phyloP scores from a whole-genome alignment of 2,113 vertebrate genomes.

The Sceloporus undulatus region DNA sequence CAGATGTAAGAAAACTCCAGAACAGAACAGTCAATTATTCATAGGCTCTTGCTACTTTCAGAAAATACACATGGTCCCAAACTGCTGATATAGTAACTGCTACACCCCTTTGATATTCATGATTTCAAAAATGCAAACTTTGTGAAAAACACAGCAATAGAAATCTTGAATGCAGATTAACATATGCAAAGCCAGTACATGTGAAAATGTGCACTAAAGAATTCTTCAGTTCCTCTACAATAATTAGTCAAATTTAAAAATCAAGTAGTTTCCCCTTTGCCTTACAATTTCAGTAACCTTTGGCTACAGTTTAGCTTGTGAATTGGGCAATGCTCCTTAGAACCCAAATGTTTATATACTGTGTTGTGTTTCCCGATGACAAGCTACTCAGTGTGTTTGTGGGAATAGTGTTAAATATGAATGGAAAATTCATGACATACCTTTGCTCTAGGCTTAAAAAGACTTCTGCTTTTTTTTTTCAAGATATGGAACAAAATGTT shows the following conservation, averaged over 20 bases:
- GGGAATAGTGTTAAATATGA: slow-evolving; percentile 25
- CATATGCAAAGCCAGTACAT: neutral
- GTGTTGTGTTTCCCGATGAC: slow-evolving; percentile 36
- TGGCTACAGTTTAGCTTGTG: neutral
- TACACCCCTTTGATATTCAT: neutral
- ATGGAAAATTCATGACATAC: slow-evolving; percentile 32
- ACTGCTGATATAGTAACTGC: neutral
- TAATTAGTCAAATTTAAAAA: neutral
- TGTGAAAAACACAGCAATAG: neutral
- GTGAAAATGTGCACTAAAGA: neutral
- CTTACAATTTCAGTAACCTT: neutral
- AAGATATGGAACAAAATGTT: slow-evolving; percentile 56
- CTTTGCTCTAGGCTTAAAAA: slow-evolving; percentile 37
- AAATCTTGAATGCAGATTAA: neutral
- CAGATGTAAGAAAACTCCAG: neutral
- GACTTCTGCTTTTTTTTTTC: slow-evolving; percentile 50
- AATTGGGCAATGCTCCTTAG: neutral
- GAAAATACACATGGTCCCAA: too few relatives aligned
- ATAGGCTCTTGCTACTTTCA: too few relatives aligned
- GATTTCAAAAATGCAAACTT: neutral
- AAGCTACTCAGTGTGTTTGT: slow-evolving; percentile 38
- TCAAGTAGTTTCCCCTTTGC: neutral
- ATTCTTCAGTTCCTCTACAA: neutral
- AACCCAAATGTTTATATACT: slow-evolving; percentile 35
- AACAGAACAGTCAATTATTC: too few relatives aligned